phyloP scores from a whole-genome alignment of 2,797 vertebrate genomes.

The Anableps anableps region DNA sequence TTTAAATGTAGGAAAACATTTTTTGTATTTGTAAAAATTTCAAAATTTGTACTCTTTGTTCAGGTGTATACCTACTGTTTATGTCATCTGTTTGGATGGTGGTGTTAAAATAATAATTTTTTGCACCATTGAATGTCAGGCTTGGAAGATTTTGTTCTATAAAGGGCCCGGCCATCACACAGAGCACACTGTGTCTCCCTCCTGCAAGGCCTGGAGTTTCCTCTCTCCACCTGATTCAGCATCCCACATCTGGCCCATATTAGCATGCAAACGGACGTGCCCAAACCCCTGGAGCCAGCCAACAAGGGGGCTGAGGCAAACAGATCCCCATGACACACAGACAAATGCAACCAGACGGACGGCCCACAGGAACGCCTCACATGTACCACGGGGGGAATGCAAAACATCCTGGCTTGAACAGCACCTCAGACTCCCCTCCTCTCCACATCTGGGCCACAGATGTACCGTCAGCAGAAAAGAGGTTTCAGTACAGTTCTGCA shows the following conservation, averaged over 20 bases:
- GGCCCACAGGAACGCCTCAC: slow-evolving; percentile 68
- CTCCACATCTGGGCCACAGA: slow-evolving; percentile 73
- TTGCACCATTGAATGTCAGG: slow-evolving; percentile 9
- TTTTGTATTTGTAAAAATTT: background rate
- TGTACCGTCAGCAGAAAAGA: slow-evolving; percentile 47
- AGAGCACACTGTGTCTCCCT: slow-evolving; percentile 58
- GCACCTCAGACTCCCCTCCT: slow-evolving; percentile 51
- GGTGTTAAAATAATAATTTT: background rate
- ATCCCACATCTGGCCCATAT: slow-evolving; percentile 62
- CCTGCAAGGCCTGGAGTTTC: slow-evolving; percentile 45
- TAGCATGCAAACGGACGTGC: slow-evolving; percentile 51
- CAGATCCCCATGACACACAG: slow-evolving; percentile 66
- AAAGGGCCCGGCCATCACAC: slow-evolving; percentile 29
- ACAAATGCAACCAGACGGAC: slow-evolving; percentile 66
- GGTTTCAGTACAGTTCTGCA: slow-evolving; percentile 39
- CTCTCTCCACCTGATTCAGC: slow-evolving; percentile 70
- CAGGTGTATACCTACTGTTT: background rate
- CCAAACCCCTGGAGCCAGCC: slow-evolving; percentile 56
- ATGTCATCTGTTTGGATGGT: background rate
- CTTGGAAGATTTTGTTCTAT: slow-evolving; percentile 25
- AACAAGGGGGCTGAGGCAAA: slow-evolving; percentile 60
- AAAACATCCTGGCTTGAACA: slow-evolving; percentile 73
- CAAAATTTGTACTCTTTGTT: background rate
- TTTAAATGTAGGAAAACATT: background rate
- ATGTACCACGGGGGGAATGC: slow-evolving; percentile 70